Evolutionary conservation across 2,888 invertebrate species (phyloP).

Genomic region (Stenchaetothrips biformis): DNA sequence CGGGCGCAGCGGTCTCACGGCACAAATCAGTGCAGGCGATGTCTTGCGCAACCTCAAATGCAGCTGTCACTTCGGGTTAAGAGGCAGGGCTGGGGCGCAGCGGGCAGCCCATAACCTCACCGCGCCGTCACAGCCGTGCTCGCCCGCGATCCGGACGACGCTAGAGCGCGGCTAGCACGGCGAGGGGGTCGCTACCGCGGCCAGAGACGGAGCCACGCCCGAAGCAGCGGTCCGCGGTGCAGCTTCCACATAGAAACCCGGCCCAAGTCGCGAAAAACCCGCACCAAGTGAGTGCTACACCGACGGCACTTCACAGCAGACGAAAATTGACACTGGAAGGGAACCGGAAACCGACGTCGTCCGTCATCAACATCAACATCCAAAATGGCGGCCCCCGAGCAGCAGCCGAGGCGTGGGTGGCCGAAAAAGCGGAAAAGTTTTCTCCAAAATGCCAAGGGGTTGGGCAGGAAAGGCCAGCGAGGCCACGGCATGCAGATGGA

Average conservation of each 20-base stretch:
- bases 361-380: neutral
- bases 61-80: no score
- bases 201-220: neutral
- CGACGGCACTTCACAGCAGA: neutral
- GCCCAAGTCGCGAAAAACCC: neutral
- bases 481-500: conserved; percentile 67
- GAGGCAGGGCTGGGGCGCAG: neutral
- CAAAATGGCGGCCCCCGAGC: conserved; percentile 9
- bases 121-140: neutral
- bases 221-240: neutral
- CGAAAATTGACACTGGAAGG: neutral
- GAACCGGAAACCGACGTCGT: neutral
- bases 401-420: neutral
- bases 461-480: conserved; percentile 66
- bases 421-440: conserved; percentile 57
- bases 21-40: no score
- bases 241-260: neutral
- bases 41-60: no score
- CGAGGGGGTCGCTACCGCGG: neutral
- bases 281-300: neutral
- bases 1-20: no score
- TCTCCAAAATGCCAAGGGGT: conserved; percentile 67
- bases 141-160: neutral
- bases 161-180: neutral
- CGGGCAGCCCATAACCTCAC: neutral